phyloP scores from a whole-genome alignment of 2,113 vertebrate species.

The Austrofundulus limnaeus region DNA sequence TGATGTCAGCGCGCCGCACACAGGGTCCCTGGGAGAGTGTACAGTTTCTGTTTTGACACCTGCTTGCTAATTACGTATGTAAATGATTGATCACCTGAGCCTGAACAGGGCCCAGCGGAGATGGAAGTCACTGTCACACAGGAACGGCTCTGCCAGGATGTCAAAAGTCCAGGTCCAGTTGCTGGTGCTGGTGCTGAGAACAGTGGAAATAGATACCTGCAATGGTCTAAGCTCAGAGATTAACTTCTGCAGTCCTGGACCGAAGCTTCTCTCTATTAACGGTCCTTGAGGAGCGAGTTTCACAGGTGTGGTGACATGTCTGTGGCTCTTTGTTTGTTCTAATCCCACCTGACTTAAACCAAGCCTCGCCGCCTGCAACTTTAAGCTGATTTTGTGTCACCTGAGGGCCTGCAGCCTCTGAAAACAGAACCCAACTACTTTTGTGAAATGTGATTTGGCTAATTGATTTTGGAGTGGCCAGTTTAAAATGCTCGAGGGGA shows the following conservation, averaged over 20 bases:
- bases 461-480: slow-evolving; percentile 82
- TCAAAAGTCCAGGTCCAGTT: slow-evolving; percentile 55
- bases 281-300: slow-evolving; percentile 57
- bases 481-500: slow-evolving; percentile 50
- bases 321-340: slow-evolving; percentile 76
- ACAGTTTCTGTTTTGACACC: slow-evolving; percentile 84
- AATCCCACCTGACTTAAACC: slow-evolving; percentile 71
- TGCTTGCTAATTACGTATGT: slow-evolving; percentile 80
- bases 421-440: slow-evolving; percentile 73
- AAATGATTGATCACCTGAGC: slow-evolving; percentile 83
- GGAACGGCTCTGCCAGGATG: slow-evolving; percentile 47
- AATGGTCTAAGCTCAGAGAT: slow-evolving; percentile 67
- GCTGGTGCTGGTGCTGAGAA: slow-evolving; percentile 44
- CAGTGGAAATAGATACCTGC: slow-evolving; percentile 70
- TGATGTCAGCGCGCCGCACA: slow-evolving; percentile 72
- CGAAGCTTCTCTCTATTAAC: slow-evolving; percentile 63
- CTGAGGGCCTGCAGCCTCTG: slow-evolving; percentile 65
- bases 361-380: slow-evolving; percentile 54
- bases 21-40: slow-evolving; percentile 65
- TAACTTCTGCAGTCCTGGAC: slow-evolving; percentile 76
- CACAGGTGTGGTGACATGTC: slow-evolving; percentile 76
- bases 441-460: slow-evolving; percentile 81
- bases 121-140: slow-evolving; percentile 64
- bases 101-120: slow-evolving; percentile 47
- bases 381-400: slow-evolving; percentile 69